Conservation (phyloP, 2,797 vertebrate species). For the Tapirus indicus region DNA sequence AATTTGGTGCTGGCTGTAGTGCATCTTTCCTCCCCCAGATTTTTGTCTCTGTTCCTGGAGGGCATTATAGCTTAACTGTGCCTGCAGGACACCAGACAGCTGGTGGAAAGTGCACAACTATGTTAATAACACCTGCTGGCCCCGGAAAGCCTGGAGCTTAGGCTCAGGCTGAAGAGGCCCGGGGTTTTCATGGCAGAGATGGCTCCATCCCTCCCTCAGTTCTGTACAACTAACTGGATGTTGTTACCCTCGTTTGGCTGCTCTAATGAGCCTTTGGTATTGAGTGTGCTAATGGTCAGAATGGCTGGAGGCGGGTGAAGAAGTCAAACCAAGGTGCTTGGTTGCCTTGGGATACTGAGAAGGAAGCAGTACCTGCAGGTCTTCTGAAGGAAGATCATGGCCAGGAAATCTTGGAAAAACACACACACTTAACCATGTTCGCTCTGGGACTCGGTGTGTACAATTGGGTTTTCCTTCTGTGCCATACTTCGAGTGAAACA, state of each 20-base stretch:
- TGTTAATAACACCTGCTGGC: background rate
- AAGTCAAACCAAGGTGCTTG: background rate
- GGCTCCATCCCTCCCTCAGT: background rate
- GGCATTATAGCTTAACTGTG: background rate
- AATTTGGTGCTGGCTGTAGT: background rate
- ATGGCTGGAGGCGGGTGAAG: background rate
- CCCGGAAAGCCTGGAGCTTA: background rate
- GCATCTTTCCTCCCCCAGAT: background rate
- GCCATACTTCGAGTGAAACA: background rate
- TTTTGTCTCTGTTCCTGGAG: background rate
- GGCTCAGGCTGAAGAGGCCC: background rate
- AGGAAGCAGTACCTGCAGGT: background rate
- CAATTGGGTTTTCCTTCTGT: background rate
- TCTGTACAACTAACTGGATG: background rate
- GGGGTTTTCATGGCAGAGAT: rapidly evolving
- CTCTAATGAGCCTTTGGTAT: background rate
- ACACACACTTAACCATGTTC: background rate
- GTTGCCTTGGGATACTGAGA: background rate
- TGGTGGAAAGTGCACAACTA: background rate
- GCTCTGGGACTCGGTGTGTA: background rate
- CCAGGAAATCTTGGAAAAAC: background rate
- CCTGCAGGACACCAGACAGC: background rate
- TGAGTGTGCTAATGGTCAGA: background rate
- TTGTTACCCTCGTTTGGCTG: background rate
- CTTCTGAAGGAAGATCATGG: background rate